Base-by-base conservation (phyloP, 2,113 vertebrate species). In the Campylomormyrus numenius region DNA sequence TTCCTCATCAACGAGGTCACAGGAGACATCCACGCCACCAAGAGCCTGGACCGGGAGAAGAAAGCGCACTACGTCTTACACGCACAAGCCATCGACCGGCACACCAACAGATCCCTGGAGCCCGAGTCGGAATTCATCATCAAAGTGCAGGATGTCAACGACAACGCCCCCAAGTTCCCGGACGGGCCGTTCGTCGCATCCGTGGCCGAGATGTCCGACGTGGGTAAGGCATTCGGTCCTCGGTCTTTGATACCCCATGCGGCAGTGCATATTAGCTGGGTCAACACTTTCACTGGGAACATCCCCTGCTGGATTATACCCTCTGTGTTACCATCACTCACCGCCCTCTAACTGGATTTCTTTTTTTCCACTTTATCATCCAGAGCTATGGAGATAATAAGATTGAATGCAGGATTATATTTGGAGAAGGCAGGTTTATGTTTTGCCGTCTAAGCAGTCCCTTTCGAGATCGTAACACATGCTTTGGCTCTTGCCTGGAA, bases 61-160 rank as follows among this genome's bases (percentile, higher is more conserved):
- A 99, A 98, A 93, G 94, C 96, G 1, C 98, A 99, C 93, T 99
- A 99, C 31, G 98, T 99, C n/a, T 96, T 99, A 90, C 98, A 99
- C 4, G 98, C 98, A 3, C 98, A 98, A 91, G 98, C 98, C 53
- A 95, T 99, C 91, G 97, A 99, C 90, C 97, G 98, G 93, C 89
- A 97, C 94, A 98, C 98, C 49, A 97, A 98, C 93, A 98, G 97
- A 91, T 97, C 97, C 3, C 96, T 99, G 0, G 98, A 99, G 89
- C 98, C 98, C 0, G 97, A 99, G 94, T 99, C 98, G 0, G 98
- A 99, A 92, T 99, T 99, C 92, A 99, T 99, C 94, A 99, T 99
- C 95, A 99, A 99, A 95, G 98, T 99, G 1, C 98, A 99, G 92
- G 98, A 99, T 91, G 99, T 99, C 95, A 99, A 99, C 0, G 98